Conservation (phyloP, 1,140 invertebrate species). For the Aphelenchoides besseyi region DNA sequence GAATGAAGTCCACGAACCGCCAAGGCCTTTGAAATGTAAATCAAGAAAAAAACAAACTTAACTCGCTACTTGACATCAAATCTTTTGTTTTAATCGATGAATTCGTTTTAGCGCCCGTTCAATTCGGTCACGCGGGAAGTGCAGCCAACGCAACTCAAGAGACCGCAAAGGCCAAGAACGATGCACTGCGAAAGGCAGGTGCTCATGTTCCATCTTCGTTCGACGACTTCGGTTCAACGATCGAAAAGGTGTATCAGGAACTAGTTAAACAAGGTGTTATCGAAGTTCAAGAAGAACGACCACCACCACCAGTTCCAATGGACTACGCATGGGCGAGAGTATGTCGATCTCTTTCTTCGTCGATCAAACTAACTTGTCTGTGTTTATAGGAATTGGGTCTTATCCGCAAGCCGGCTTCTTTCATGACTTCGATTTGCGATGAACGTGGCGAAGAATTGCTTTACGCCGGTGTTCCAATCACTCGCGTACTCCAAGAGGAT, state of each 20-base stretch:
- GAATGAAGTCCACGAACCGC: too few species aligned
- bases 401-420: slow-evolving; percentile 96
- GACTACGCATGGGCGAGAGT: slow-evolving; percentile 96
- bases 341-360: slow-evolving; percentile 41
- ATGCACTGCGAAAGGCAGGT: slow-evolving; percentile 76
- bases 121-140: slow-evolving; percentile 97
- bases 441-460: slow-evolving; percentile 94
- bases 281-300: slow-evolving; percentile 80
- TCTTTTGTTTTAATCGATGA: background rate
- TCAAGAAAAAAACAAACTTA: too few species aligned
- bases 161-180: slow-evolving; percentile 88
- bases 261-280: slow-evolving; percentile 80
- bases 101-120: slow-evolving; percentile 67
- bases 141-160: slow-evolving; percentile 92
- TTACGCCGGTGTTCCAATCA: slow-evolving; percentile 97
- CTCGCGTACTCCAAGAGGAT: slow-evolving; percentile 75
- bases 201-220: slow-evolving; percentile 87
- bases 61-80: too few species aligned
- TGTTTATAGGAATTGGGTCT: slow-evolving; percentile 80
- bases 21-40: too few species aligned
- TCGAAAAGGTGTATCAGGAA: slow-evolving; percentile 74
- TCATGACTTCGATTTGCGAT: slow-evolving; percentile 99
- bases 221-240: slow-evolving; percentile 79
- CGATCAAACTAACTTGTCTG: background rate
- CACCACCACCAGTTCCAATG: slow-evolving; percentile 98